Percentiles rank a stretch among this genome's conserved stretches.
Evolutionary conservation across 2,113 vertebrate genomes (phyloP).

Genomic region (Pterocles burchelli): DNA sequence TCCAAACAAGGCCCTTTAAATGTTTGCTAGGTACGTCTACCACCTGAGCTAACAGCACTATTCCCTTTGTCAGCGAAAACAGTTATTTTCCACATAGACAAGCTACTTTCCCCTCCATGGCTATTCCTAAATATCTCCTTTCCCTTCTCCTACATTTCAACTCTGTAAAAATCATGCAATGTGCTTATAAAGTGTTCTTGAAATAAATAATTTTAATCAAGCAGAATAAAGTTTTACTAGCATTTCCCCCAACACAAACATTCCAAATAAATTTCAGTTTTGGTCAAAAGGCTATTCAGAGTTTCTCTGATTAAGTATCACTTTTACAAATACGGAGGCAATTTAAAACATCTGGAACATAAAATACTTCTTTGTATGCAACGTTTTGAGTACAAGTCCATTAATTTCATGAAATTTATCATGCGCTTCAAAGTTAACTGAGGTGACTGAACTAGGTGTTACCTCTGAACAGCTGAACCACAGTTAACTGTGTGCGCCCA

Average conservation of each 20-base stretch:
- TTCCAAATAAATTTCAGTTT: neutral
- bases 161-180: neutral
- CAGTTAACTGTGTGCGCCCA: neutral
- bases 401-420: neutral
- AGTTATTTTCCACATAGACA: neutral
- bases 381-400: neutral
- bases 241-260: neutral
- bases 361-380: slow-evolving; percentile 21
- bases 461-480: slow-evolving; percentile 21
- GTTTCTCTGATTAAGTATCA: neutral
- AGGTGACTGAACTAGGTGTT: slow-evolving; percentile 37
- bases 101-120: neutral
- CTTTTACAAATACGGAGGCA: neutral
- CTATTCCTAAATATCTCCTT: neutral
- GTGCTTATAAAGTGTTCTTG: neutral
- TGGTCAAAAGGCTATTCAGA: neutral
- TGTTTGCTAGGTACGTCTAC: neutral
- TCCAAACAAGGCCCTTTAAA: neutral
- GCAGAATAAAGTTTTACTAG: neutral
- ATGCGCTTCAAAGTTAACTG: neutral
- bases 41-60: neutral
- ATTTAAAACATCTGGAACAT: slow-evolving; percentile 40
- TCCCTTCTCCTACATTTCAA: neutral
- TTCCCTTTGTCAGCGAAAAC: neutral
- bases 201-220: neutral